Evolutionary conservation across 2,888 invertebrate species (phyloP), one percentile per base, ranked within the genome.

Genomic region (Therioaphis trifolii): DNA sequence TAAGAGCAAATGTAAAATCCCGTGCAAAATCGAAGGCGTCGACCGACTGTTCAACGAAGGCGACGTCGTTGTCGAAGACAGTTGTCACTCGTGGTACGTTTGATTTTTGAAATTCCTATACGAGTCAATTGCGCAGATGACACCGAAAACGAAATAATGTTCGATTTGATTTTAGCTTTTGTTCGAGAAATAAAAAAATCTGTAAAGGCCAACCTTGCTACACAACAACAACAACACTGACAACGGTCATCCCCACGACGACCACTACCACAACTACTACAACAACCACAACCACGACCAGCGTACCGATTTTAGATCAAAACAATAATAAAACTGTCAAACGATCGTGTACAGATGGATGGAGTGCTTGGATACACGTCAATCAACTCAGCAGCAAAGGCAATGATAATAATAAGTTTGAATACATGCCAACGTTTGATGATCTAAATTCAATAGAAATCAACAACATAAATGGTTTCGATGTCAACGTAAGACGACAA

Each of bases 191-290:
- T 18, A 91, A 92, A 85, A 91, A 91, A 86, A 90, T 92, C 0
- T 95, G 95, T 87, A 92, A 91, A 78, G 95, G 95, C 15, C 91
- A 91, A 82, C 93, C 94, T 0, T 95, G 95, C 86, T n/a, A 3
- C 5, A 2, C 35, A 1, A 35, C 49, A 15, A 74, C 18, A 43
- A 87, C 76, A 12, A 85, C 84, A 3, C 66, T 74, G 15, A 21
- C 84, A 40, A 29, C 84, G 66, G n/a, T 52, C 66, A 52, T 24
- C 86, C 18, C 79, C 12, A 55, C 87, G n/a, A 78, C 84, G 52
- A 71, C 86, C 84, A 4, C 88, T 86, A 43, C 88, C 86, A 58
- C 55, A 63, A 21, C 35, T 0, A 46, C 74, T 0, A 68, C 61
- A 3, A 49, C 71, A 2, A 69, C 58, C 4, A 55, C 85, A 3